Base-by-base conservation (phyloP, 2,113 vertebrate genomes). In the Mastomys natalensis region DNA sequence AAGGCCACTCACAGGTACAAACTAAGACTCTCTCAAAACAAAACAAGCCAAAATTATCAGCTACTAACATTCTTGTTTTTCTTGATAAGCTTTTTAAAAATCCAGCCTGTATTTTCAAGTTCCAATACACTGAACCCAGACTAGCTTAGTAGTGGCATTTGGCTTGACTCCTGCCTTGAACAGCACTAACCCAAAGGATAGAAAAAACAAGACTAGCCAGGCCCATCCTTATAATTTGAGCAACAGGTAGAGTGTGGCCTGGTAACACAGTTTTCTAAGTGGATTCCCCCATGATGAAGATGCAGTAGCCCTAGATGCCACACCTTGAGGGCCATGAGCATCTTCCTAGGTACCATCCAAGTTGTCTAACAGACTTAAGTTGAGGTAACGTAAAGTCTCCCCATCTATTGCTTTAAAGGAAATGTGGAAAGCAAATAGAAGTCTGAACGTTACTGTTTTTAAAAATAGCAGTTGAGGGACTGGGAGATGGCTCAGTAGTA, bases 31-130 rank as follows among this genome's bases (percentile, higher is more conserved):
- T 73, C 72, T 40, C 60, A 58, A 60, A 62, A 60, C 70, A 73
- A 74, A 74, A 43, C n/a, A 43, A 43, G 72, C 81, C 89, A 90
- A 90, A 77, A 58, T 91, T 72, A 43, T 84, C 55, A 89, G 12
- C 6, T 29, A 72, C 58, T 95, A 86, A 17, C 5, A 88, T 80
- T 31, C 29, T 78, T 78, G 58, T 78, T 78, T 94, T 87, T 58
- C 51, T 88, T 55, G 87, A 7, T 66, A 80, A 85, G 29, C n/a
- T 62, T 96, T 96, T 87, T 91, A 34, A 81, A 81, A 94, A 81
- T 16, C 5, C 45, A 91, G 60, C 5, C 22, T 85, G 3, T 48
- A 70, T 64, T 86, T 80, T 45, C 48, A n/a, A 95, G 11, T 89
- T 72, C 26, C 12, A 86, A 37, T 34, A 74, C 51, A 68, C 37